Base-by-base conservation (phyloP, 2,113 vertebrate genomes). In the Corythornis madagascariensis region DNA sequence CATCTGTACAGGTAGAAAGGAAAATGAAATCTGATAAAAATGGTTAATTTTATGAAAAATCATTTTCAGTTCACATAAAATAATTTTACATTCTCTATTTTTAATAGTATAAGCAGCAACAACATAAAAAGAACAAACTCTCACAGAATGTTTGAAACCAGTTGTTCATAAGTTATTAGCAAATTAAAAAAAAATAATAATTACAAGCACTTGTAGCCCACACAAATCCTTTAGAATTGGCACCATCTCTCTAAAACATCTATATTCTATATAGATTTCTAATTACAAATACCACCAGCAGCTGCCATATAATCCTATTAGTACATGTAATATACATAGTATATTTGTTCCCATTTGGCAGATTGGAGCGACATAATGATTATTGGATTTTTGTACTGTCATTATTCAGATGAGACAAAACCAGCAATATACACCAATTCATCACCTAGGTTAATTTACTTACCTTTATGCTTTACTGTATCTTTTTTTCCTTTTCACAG, bases 21-120 rank as follows among this genome's bases (percentile, higher is more conserved):
- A 92, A 97, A 98, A 89, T 96, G 97, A 96, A 98, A 98, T 98
- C 98, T 97, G 98, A 98, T 98, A 97, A 98, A 98, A 98, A 98
- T 97, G 97, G 97, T 97, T 98, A 98, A 97, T 98, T 98, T 98
- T 97, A 98, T 98, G 98, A 98, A 98, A 98, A 98, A 98, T 98
- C 97, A 95, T 97, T 97, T 98, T 97, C 96, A 97, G 90, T 98
- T 98, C 97, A 99, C 98, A 98, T 97, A 98, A 98, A 98, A 98
- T 97, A 98, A 98, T 98, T 98, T 98, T 98, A 99, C 98, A 99
- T 99, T 98, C 98, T 98, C 98, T 97, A 98, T 95, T 97, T 98
- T 98, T 98, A 98, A 97, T 98, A 97, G 94, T 97, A 97, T 97
- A 98, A 97, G 97, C 97, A 96, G 97, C 98, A 98, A 98, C 97